Percentiles rank a stretch among this genome's conserved stretches.
phyloP scores from a whole-genome alignment of 2,888 invertebrate genomes.

The Nezara viridula region DNA sequence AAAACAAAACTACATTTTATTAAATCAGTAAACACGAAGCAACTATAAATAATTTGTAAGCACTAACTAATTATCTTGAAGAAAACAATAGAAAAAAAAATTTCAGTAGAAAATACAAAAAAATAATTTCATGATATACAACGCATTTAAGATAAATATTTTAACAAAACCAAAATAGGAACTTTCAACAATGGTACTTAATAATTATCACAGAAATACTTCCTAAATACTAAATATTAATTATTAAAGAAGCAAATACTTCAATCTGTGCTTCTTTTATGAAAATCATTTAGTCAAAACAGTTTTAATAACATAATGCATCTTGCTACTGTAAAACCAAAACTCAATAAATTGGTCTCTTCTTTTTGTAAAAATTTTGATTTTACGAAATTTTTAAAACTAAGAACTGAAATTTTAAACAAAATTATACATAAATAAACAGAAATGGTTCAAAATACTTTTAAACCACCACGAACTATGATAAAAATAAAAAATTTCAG shows the following conservation, averaged over 20 bases:
- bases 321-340: not conserved
- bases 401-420: not conserved
- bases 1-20: too few species aligned
- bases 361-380: not conserved
- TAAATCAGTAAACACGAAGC: not conserved
- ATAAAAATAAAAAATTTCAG: not conserved
- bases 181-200: not conserved
- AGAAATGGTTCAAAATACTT: not conserved
- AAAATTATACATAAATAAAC: not conserved
- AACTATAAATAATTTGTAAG: not conserved
- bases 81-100: not conserved
- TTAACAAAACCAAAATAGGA: slow-evolving; percentile 9
- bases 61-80: not conserved
- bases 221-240: slow-evolving; percentile 13
- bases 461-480: not conserved
- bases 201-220: slow-evolving; percentile 12
- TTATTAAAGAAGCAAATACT: slow-evolving; percentile 21
- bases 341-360: not conserved
- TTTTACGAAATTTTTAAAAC: not conserved
- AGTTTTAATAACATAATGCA: not conserved
- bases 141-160: not conserved
- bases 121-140: not conserved
- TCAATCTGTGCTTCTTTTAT: not conserved
- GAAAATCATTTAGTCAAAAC: not conserved
- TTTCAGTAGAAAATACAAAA: not conserved